Conservation (phyloP, 2,888 invertebrate species). For the Chalcis sispes region DNA sequence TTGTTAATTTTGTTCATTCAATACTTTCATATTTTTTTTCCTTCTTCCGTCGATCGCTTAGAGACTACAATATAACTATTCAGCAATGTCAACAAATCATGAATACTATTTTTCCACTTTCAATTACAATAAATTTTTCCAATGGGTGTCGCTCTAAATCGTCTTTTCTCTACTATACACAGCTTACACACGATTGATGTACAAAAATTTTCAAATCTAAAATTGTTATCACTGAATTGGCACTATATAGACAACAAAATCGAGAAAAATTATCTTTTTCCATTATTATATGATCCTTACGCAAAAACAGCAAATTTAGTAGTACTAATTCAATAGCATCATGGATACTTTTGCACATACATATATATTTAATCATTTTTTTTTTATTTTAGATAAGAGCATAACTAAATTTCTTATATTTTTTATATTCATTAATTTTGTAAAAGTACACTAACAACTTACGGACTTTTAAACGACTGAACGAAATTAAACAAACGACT, state of each 20-base stretch:
- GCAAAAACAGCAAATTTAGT: conserved; percentile 44
- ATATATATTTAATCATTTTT: conserved; percentile 38
- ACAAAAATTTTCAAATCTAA: conserved; percentile 48
- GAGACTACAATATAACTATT: conserved; percentile 48
- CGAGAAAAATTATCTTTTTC: conserved; percentile 22
- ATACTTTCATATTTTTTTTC: conserved; percentile 42
- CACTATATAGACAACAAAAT: conserved; percentile 54
- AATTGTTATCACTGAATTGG: conserved; percentile 48
- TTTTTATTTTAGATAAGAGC: conserved; percentile 31
- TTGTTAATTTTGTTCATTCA: conserved; percentile 37
- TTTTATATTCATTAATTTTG: conserved; percentile 33
- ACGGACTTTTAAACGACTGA: conserved; percentile 13
- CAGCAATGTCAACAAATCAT: conserved; percentile 51
- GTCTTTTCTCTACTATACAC: conserved; percentile 49
- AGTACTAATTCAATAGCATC: conserved; percentile 39
- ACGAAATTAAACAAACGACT: conserved; percentile 40
- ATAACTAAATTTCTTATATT: conserved; percentile 37
- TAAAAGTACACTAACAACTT: conserved; percentile 49
- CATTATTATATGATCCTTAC: conserved; percentile 27
- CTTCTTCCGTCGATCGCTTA: conserved; percentile 40
- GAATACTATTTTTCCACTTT: conserved; percentile 40
- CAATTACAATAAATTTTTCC: conserved; percentile 53
- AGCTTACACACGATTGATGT: conserved; percentile 43
- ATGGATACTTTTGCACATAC: conserved; percentile 48
- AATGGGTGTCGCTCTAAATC: conserved; percentile 43